phyloP scores from a whole-genome alignment of 2,797 vertebrate species.

The Tamandua tetradactyla region DNA sequence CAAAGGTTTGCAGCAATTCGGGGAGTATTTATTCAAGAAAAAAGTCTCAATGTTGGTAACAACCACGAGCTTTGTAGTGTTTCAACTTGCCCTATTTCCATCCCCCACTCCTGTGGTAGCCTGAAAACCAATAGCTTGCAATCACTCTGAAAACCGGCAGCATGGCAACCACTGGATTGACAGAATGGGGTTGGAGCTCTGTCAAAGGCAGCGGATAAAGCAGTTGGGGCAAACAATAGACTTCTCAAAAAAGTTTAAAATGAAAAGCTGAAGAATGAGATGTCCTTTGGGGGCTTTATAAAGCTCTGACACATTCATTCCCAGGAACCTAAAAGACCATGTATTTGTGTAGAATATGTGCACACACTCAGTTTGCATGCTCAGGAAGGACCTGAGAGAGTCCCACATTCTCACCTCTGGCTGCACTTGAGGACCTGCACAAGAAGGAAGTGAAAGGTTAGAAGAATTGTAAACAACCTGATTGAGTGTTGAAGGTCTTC shows the following conservation, averaged over 20 bases:
- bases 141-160: neutral
- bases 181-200: neutral
- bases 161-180: neutral
- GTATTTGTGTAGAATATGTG: neutral
- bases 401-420: neutral
- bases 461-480: neutral
- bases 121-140: neutral
- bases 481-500: neutral
- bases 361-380: neutral
- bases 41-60: neutral
- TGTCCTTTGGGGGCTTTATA: neutral
- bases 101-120: neutral
- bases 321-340: neutral
- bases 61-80: neutral
- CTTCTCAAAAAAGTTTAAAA: neutral
- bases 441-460: conserved; percentile 1
- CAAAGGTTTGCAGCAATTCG: neutral
- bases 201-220: neutral
- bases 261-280: neutral
- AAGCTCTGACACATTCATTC: neutral
- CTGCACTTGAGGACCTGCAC: neutral
- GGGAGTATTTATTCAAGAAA: neutral
- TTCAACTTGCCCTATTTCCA: neutral
- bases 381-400: neutral
- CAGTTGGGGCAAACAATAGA: neutral